Conservation (phyloP, 2,797 vertebrate species). For the Falco novaeseelandiae region DNA sequence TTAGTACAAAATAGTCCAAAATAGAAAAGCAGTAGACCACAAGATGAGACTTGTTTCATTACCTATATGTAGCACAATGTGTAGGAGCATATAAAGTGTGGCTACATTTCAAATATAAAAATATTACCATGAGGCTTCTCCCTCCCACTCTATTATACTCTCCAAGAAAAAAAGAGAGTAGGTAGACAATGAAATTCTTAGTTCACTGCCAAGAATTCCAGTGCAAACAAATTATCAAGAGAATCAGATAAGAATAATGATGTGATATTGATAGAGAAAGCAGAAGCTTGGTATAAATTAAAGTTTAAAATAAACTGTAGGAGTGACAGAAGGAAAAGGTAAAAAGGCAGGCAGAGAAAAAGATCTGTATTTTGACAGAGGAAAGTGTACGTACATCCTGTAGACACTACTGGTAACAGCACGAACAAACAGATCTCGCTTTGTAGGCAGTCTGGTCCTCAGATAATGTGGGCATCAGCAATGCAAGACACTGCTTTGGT, state of each 20-base stretch:
- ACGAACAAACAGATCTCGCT: background rate
- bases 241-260: conserved; percentile 70
- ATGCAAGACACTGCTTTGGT: background rate
- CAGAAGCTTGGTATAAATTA: conserved; percentile 55
- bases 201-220: conserved; percentile 70
- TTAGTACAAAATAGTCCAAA: conserved; percentile 36
- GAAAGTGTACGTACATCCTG: background rate
- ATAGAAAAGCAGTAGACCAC: conserved; percentile 49
- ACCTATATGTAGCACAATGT: conserved; percentile 52
- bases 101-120: conserved; percentile 69
- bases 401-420: background rate
- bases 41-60: conserved; percentile 59
- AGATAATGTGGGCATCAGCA: background rate
- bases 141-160: conserved; percentile 71
- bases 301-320: conserved; percentile 58
- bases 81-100: conserved; percentile 67
- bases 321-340: conserved; percentile 50
- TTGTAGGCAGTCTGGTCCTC: background rate
- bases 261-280: conserved; percentile 70
- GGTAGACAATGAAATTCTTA: conserved; percentile 71
- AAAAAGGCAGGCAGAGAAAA: conserved; percentile 25
- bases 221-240: conserved; percentile 73
- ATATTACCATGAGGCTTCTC: conserved; percentile 68
- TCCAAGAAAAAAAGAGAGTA: conserved; percentile 70
- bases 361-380: background rate